Percentiles rank a stretch among this genome's conserved stretches.
Evolutionary conservation across 2,888 invertebrate species (phyloP).

Genomic region (Linnaemya vulpina): DNA sequence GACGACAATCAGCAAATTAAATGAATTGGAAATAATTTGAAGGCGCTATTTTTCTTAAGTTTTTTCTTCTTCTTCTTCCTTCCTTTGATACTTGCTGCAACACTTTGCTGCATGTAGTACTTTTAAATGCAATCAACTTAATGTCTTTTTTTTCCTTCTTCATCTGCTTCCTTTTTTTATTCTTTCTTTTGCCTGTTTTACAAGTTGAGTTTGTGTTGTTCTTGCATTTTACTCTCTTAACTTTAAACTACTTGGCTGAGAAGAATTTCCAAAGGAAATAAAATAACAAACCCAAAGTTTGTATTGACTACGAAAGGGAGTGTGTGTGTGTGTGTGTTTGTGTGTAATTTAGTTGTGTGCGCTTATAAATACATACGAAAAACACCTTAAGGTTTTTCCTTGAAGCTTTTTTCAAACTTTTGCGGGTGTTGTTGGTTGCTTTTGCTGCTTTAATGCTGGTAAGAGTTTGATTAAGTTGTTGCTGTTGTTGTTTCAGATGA

Average conservation of each 20-base stretch:
- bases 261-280: constrained; percentile 40
- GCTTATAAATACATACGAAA: constrained; percentile 44
- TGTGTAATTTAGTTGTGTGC: neutral
- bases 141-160: constrained; percentile 21
- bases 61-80: constrained; percentile 2
- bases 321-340: neutral
- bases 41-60: constrained; percentile 67
- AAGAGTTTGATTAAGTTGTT: constrained; percentile 5
- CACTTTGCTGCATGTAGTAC: constrained; percentile 58
- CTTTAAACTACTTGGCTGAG: constrained; percentile 52
- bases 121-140: constrained; percentile 65
- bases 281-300: constrained; percentile 37
- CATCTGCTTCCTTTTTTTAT: too few species aligned
- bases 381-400: constrained; percentile 60
- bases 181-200: neutral
- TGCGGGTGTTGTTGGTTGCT: constrained; percentile 22
- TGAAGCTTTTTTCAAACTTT: constrained; percentile 30
- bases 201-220: constrained; percentile 45
- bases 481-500: neutral
- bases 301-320: neutral
- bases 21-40: constrained; percentile 72
- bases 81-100: constrained; percentile 56
- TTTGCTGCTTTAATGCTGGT: neutral
- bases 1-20: constrained; percentile 72
- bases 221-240: constrained; percentile 46